Percentiles rank a stretch among this genome's conserved stretches.
Conservation (phyloP, 64 coral and sea anemone species). For the Platygyra sinensis region DNA sequence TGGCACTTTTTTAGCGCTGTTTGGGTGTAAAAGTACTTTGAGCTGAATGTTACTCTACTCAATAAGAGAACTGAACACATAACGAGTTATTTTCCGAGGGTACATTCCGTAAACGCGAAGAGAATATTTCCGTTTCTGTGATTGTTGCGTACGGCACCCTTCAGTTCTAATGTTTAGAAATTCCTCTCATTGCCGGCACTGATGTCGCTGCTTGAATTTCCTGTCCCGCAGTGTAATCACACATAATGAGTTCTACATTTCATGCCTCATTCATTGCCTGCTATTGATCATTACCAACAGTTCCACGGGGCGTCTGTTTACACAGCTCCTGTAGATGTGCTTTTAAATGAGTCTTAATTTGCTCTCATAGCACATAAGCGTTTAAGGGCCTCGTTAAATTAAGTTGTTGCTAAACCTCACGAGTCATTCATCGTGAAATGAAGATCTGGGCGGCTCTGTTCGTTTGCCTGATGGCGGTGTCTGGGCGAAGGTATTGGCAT, state of each 20-base stretch:
- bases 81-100: no score
- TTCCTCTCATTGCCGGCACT: not conserved
- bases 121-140: no score
- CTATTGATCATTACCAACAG: not conserved
- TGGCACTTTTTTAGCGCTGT: no score
- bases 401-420: not conserved
- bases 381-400: conserved; percentile 2
- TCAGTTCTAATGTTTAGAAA: not conserved
- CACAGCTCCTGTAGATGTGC: not conserved
- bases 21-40: no score
- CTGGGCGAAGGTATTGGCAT: conserved; percentile 18
- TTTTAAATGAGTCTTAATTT: conserved; percentile 35
- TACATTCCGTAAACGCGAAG: no score
- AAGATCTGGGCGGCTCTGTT: not conserved
- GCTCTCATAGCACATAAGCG: conserved; percentile 9
- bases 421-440: not conserved
- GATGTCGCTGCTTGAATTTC: conserved; percentile 8
- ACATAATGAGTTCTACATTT: not conserved
- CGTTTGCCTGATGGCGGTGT: not conserved
- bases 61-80: no score
- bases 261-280: conserved; percentile 29
- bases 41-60: no score
- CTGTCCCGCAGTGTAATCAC: not conserved
- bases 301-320: not conserved
- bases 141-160: no score